phyloP scores from a whole-genome alignment of 1,140 invertebrate genomes.

The Atta cephalotes region DNA sequence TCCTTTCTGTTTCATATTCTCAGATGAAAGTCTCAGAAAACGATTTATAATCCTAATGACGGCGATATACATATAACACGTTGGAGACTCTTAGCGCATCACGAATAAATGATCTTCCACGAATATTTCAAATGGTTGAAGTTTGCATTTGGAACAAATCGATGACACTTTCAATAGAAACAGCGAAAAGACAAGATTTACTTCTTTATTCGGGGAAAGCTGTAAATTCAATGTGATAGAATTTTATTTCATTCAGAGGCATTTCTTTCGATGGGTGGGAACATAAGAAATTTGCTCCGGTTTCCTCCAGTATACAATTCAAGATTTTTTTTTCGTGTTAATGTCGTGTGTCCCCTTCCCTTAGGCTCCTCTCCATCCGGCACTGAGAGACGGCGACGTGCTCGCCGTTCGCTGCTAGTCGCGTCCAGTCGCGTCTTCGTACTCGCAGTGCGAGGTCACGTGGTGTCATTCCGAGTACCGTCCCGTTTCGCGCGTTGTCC shows the following conservation, averaged over 20 bases:
- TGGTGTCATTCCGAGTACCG: not conserved
- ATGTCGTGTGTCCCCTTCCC: not conserved
- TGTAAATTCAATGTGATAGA: not conserved
- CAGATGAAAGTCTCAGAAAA: not conserved
- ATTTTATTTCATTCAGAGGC: not conserved
- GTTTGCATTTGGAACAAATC: not conserved
- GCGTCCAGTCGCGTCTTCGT: constrained; percentile 78
- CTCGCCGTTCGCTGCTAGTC: constrained; percentile 64
- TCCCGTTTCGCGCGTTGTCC: not conserved
- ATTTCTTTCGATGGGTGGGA: not conserved
- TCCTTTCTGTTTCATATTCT: not conserved
- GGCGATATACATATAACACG: too few species aligned
- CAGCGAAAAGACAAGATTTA: not conserved
- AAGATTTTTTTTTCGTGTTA: constrained; percentile 9
- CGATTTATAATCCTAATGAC: not conserved
- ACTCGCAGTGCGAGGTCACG: constrained; percentile 64
- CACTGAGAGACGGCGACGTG: constrained; percentile 39
- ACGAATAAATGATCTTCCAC: not conserved
- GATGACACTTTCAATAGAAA: not conserved
- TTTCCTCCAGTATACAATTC: not conserved
- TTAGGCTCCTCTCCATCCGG: not conserved
- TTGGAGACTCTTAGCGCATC: too few species aligned
- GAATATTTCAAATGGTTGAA: not conserved
- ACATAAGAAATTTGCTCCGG: not conserved
- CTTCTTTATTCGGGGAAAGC: not conserved